Evolutionary conservation across 2,888 invertebrate genomes (phyloP).

Genomic region (Deilephila porcellus): DNA sequence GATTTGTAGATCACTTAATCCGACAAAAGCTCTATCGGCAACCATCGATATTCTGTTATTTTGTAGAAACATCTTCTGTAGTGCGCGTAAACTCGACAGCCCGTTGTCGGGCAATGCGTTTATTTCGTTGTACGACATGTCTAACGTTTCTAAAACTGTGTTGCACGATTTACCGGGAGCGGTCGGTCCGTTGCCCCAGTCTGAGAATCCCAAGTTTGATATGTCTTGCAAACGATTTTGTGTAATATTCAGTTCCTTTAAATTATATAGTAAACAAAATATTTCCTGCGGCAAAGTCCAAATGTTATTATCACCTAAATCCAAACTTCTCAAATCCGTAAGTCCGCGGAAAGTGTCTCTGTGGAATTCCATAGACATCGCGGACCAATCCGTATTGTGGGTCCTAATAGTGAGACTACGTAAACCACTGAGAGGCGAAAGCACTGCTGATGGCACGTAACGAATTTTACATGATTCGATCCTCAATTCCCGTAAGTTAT

Average conservation of each 20-base stretch:
- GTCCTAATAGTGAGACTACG: slow-evolving; percentile 88
- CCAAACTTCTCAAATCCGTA: slow-evolving; percentile 87
- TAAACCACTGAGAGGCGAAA: slow-evolving; percentile 88
- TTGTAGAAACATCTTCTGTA: slow-evolving; percentile 89
- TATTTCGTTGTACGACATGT: slow-evolving; percentile 90
- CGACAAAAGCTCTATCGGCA: slow-evolving; percentile 90
- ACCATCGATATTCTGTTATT: slow-evolving; percentile 90
- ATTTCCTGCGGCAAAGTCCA: slow-evolving; percentile 90
- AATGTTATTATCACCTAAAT: slow-evolving; percentile 91
- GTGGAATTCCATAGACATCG: slow-evolving; percentile 90
- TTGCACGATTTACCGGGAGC: slow-evolving; percentile 89
- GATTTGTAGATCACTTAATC: slow-evolving; percentile 87
- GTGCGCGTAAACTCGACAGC: slow-evolving; percentile 87
- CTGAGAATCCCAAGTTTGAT: slow-evolving; percentile 89
- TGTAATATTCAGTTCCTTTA: slow-evolving; percentile 89
- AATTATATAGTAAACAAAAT: slow-evolving; percentile 89
- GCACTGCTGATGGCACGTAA: slow-evolving; percentile 88
- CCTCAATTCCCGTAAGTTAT: slow-evolving; percentile 87
- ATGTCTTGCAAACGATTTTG: slow-evolving; percentile 92
- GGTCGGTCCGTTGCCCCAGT: slow-evolving; percentile 88
- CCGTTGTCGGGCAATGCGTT: slow-evolving; percentile 88
- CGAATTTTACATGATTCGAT: slow-evolving; percentile 92
- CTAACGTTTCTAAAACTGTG: slow-evolving; percentile 87
- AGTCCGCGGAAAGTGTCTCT: slow-evolving; percentile 89
- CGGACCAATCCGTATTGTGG: slow-evolving; percentile 92